Evolutionary conservation across 2,797 vertebrate genomes (phyloP).

Genomic region (Perodicticus potto): DNA sequence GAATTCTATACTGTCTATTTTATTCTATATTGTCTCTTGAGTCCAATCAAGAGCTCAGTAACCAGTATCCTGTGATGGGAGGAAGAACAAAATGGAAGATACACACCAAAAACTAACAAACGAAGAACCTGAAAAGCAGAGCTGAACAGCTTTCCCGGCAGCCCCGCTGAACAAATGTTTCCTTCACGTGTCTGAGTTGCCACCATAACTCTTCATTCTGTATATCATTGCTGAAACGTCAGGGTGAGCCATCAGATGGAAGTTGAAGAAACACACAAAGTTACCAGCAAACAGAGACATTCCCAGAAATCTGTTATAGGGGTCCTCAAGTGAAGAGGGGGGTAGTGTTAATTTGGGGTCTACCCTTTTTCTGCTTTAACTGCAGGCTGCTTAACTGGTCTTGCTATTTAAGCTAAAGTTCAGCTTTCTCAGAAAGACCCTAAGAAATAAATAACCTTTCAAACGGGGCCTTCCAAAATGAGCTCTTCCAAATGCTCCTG

Average conservation of each 20-base stretch:
- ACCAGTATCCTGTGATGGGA: background rate
- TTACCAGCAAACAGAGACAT: slow-evolving; percentile 51
- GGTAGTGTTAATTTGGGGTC: background rate
- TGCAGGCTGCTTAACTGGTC: background rate
- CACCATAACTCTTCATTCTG: slow-evolving; percentile 36
- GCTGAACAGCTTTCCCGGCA: background rate
- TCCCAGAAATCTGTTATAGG: slow-evolving; percentile 7
- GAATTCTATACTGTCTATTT: background rate
- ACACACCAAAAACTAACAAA: background rate
- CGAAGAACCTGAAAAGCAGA: slow-evolving; percentile 55
- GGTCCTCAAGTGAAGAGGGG: background rate
- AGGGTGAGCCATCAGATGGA: slow-evolving; percentile 49
- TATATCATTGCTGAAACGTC: slow-evolving; percentile 57
- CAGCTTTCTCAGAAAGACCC: background rate
- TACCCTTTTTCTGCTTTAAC: slow-evolving; percentile 7
- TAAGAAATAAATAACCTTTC: slow-evolving; percentile 25
- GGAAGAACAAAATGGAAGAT: background rate
- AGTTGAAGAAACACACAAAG: slow-evolving; percentile 57
- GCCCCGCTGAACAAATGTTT: background rate
- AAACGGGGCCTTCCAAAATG: background rate
- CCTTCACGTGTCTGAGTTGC: slow-evolving; percentile 12
- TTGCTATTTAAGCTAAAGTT: background rate
- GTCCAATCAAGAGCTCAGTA: background rate
- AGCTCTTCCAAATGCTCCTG: background rate
- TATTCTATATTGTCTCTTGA: background rate